These are phyloP conservation scores for Ceriagrion tenellum DNA, from an alignment of 2,888 invertebrate species.

Conservation along the genomic window DNA sequence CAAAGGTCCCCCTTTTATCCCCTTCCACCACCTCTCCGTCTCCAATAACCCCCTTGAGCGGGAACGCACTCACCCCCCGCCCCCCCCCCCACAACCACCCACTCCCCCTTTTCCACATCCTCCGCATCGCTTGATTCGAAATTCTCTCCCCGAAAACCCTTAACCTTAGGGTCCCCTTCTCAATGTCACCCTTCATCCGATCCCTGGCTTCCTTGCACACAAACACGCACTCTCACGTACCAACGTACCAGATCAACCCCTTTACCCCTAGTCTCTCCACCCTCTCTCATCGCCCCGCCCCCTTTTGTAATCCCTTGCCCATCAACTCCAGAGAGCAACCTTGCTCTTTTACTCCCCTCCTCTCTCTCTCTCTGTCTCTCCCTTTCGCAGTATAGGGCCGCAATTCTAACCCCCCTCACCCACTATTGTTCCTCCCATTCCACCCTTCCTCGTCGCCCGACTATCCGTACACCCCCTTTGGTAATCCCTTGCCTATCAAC, in stretches of 20 bases:
- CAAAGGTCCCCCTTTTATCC: background rate
- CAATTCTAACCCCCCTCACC: background rate
- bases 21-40: background rate
- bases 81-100: background rate
- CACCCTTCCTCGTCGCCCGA: no score
- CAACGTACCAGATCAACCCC: background rate
- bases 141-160: conserved; percentile 44
- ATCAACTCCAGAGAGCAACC: background rate
- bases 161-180: conserved; percentile 30
- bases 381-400: background rate
- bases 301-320: background rate
- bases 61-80: background rate
- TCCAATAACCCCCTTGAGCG: background rate
- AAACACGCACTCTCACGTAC: background rate
- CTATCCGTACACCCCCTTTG: background rate
- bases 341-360: no score
- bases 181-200: conserved; percentile 46
- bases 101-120: background rate
- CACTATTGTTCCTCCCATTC: background rate
- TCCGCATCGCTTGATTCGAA: conserved; percentile 26
- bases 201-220: background rate
- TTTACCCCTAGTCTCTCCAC: background rate
- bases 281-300: background rate
- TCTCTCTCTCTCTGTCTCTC: no score
- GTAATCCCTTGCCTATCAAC: no score